Percentiles rank a stretch among this genome's conserved stretches.
Evolutionary conservation across 2,113 vertebrate species (phyloP).

Genomic region (Podocnemis expansa): DNA sequence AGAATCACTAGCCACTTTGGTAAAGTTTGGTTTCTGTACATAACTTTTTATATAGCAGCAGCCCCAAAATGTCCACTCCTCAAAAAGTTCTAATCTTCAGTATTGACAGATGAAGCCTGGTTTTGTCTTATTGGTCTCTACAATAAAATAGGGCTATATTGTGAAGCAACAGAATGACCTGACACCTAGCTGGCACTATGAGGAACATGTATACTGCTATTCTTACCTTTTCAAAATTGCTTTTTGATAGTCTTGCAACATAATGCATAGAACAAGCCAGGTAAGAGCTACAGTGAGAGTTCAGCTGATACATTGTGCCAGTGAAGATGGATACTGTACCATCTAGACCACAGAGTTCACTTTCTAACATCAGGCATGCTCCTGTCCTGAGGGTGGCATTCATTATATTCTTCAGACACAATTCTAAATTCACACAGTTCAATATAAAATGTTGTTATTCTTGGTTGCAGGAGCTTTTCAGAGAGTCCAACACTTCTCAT

Average conservation of each 20-base stretch:
- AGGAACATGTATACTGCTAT: background rate
- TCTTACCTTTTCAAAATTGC: background rate
- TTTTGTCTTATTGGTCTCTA: background rate
- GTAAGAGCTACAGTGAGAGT: background rate
- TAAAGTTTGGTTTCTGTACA: background rate
- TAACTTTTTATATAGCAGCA: background rate
- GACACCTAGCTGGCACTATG: background rate
- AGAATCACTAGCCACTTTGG: background rate
- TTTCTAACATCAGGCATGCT: background rate
- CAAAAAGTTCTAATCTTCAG: background rate
- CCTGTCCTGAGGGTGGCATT: background rate
- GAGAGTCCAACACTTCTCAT: slow-evolving; percentile 53
- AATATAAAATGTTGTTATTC: background rate
- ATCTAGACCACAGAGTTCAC: background rate
- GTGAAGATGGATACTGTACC: background rate
- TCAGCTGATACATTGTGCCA: background rate
- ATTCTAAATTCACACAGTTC: background rate
- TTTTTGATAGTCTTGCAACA: background rate
- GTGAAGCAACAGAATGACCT: background rate
- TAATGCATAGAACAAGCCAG: background rate
- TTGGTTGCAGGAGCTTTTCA: slow-evolving; percentile 82
- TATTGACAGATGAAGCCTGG: background rate
- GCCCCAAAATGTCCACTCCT: background rate
- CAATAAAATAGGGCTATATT: background rate
- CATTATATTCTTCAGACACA: background rate